Percentiles rank a stretch among this genome's conserved stretches.
Conservation (phyloP, 2,888 invertebrate genomes). For the Diaprepes abbreviatus region DNA sequence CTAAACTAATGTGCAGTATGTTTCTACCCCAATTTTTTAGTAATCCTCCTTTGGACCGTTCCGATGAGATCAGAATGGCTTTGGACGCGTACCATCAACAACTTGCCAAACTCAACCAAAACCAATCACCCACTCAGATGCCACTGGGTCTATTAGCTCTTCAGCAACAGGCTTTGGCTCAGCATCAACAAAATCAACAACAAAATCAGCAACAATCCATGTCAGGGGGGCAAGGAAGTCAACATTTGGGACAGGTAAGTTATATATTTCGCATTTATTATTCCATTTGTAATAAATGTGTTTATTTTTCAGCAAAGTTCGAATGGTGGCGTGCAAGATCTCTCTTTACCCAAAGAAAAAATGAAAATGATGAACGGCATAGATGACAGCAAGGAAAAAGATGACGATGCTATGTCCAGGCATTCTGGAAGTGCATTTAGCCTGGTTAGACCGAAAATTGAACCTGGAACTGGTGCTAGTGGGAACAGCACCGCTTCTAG, state of each 20-base stretch:
- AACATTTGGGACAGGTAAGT: constrained; percentile 26
- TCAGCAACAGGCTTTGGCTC: constrained; percentile 78
- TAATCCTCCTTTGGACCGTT: constrained; percentile 73
- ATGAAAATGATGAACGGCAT: constrained; percentile 77
- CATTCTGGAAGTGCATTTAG: constrained; percentile 90
- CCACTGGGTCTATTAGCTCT: constrained; percentile 79
- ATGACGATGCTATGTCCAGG: constrained; percentile 75
- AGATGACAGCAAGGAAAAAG: constrained; percentile 72
- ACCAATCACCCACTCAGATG: constrained; percentile 69
- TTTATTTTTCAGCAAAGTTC: constrained; percentile 55
- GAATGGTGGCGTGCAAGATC: constrained; percentile 84
- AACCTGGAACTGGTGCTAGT: constrained; percentile 79
- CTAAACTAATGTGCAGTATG: constrained; percentile 77
- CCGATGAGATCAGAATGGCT: constrained; percentile 92
- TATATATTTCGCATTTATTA: too few species aligned
- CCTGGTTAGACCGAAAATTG: constrained; percentile 87
- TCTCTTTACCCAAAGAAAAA: constrained; percentile 86
- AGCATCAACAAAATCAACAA: constrained; percentile 69
- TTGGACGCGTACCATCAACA: constrained; percentile 94
- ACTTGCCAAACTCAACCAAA: constrained; percentile 86
- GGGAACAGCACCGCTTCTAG: constrained; percentile 86
- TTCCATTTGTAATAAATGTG: not conserved
- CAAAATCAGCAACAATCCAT: constrained; percentile 72
- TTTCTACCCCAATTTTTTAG: constrained; percentile 89
- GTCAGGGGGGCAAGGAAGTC: not conserved